Percentiles rank a stretch among this genome's conserved stretches.
Conservation (phyloP, 37 sponge, comb jelly and placozoan species). For the Chondrosia reniformis region DNA sequence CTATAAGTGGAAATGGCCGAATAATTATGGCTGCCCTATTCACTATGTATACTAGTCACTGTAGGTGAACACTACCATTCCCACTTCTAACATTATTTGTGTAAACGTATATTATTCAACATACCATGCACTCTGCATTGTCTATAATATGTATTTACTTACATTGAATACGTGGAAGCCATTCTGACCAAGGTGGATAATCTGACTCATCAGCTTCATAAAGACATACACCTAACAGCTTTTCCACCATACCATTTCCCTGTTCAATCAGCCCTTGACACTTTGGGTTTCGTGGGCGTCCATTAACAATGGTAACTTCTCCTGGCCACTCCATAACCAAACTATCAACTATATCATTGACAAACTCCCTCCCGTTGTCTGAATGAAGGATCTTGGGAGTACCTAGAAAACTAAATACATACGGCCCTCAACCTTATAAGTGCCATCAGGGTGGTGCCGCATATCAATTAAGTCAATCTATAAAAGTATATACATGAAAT, state of each 20-base stretch:
- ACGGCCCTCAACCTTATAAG: constrained; percentile 43
- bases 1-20: too few relatives aligned
- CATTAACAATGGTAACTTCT: constrained; percentile 35
- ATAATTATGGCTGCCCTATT: too few relatives aligned
- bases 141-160: neutral
- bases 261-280: too few relatives aligned
- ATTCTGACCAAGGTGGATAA: neutral
- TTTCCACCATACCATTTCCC: constrained; percentile 35
- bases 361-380: constrained; percentile 30
- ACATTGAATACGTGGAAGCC: constrained; percentile 19
- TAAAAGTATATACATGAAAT: neutral
- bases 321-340: constrained; percentile 19
- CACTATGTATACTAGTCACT: too few relatives aligned
- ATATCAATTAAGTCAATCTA: constrained; percentile 54
- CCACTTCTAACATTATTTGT: too few relatives aligned
- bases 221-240: constrained; percentile 27
- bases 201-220: constrained; percentile 21
- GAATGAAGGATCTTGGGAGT: constrained; percentile 8
- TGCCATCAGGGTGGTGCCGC: constrained; percentile 44
- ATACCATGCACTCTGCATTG: too few relatives aligned
- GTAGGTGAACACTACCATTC: too few relatives aligned
- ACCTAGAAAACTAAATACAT: neutral
- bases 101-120: too few relatives aligned
- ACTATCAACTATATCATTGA: constrained; percentile 4
- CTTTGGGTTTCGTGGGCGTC: constrained; percentile 33